Conservation (phyloP, 2,888 invertebrate species). For the Spialia ferax region DNA sequence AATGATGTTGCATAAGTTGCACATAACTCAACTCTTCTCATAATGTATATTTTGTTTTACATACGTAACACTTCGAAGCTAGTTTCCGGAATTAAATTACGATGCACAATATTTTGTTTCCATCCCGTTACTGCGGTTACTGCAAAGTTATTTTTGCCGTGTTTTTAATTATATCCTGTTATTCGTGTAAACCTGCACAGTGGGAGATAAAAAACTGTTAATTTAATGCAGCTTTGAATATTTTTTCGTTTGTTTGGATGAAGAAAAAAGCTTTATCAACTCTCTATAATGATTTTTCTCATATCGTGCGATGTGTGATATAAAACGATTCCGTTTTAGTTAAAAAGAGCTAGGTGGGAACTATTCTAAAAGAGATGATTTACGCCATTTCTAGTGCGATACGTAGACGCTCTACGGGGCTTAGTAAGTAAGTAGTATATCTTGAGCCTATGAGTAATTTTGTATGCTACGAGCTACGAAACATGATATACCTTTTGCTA, state of each 20-base stretch:
- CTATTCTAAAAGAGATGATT: no score
- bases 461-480: neutral
- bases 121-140: slow-evolving; percentile 31
- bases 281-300: no score
- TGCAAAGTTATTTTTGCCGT: slow-evolving; percentile 31
- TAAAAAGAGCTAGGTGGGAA: no score
- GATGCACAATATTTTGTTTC: slow-evolving; percentile 37
- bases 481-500: neutral
- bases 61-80: slow-evolving; percentile 26
- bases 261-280: neutral
- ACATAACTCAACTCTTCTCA: neutral
- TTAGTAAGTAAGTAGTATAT: no score
- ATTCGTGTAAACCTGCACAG: slow-evolving; percentile 36
- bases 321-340: no score
- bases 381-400: no score
- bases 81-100: slow-evolving; percentile 34
- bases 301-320: no score
- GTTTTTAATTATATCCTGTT: slow-evolving; percentile 39
- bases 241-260: neutral
- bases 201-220: slow-evolving; percentile 27
- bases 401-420: no score
- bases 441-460: neutral
- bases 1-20: no score
- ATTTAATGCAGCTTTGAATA: slow-evolving; percentile 10
- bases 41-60: neutral